phyloP scores from a whole-genome alignment of 2,888 invertebrate species.

The Drosophila mulleri region DNA sequence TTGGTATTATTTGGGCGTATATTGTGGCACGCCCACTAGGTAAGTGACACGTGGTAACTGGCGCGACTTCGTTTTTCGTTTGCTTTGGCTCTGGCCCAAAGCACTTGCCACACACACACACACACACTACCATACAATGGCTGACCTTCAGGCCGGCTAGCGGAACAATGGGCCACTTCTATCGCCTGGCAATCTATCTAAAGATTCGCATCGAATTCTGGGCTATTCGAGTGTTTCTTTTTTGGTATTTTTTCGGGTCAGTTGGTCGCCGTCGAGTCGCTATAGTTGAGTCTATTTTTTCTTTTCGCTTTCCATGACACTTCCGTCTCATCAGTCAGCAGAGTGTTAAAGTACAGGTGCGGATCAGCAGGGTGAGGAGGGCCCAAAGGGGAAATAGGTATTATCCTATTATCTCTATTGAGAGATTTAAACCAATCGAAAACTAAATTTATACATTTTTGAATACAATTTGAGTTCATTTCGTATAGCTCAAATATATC shows the following conservation, averaged over 20 bases:
- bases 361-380: neutral
- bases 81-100: slow-evolving; percentile 60
- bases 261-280: slow-evolving; percentile 58
- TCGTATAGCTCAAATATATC: no score
- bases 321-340: slow-evolving; percentile 44
- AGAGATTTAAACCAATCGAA: neutral
- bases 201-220: slow-evolving; percentile 47
- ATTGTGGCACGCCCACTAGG: slow-evolving; percentile 17
- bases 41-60: slow-evolving; percentile 72
- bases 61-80: slow-evolving; percentile 30
- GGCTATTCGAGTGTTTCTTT: neutral
- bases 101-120: slow-evolving; percentile 38
- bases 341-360: slow-evolving; percentile 19
- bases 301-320: slow-evolving; percentile 44
- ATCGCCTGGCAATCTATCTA: slow-evolving; percentile 42
- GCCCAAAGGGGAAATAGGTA: no score
- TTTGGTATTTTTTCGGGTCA: slow-evolving; percentile 54
- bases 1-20: slow-evolving; percentile 3
- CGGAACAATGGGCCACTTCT: slow-evolving; percentile 43
- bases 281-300: slow-evolving; percentile 30
- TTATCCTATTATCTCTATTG: no score
- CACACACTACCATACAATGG: slow-evolving; percentile 2
- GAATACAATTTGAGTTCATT: no score
- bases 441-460: neutral
- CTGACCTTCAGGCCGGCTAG: slow-evolving; percentile 61